Evolutionary conservation across 2,113 vertebrate species (phyloP).

Genomic region (Actinemys pallida): DNA sequence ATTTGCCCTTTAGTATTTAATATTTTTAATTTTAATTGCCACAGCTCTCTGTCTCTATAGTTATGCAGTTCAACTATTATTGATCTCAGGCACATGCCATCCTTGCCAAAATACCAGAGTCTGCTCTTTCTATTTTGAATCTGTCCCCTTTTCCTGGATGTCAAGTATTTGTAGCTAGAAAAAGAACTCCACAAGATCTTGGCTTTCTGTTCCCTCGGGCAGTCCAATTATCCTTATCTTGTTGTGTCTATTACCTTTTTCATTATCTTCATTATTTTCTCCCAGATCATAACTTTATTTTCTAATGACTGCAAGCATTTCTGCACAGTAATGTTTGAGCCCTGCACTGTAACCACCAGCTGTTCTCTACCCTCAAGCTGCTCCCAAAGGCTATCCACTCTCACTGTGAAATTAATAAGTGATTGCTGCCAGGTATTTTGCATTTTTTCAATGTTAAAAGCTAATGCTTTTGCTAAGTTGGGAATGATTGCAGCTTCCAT

Average conservation of each 20-base stretch:
- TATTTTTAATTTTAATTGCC: background rate
- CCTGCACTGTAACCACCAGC: background rate
- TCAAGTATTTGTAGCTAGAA: background rate
- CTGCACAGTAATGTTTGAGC: background rate
- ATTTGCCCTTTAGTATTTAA: background rate
- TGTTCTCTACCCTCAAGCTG: background rate
- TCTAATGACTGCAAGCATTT: background rate
- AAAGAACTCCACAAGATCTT: background rate
- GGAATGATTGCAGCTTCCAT: background rate
- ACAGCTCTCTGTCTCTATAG: background rate
- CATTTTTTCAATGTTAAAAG: background rate
- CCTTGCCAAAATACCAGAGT: background rate
- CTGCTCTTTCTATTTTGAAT: background rate
- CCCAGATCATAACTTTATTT: background rate
- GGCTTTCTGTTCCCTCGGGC: background rate
- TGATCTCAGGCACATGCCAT: background rate
- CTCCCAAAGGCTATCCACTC: background rate
- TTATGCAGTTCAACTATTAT: background rate
- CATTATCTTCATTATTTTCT: background rate
- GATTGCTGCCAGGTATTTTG: background rate
- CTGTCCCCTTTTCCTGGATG: background rate
- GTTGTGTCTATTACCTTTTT: background rate
- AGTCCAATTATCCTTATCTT: background rate
- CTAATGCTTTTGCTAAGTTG: background rate
- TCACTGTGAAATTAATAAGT: background rate